Base-by-base conservation (phyloP, 2,888 invertebrate species). In the Parasteatoda lunata region DNA sequence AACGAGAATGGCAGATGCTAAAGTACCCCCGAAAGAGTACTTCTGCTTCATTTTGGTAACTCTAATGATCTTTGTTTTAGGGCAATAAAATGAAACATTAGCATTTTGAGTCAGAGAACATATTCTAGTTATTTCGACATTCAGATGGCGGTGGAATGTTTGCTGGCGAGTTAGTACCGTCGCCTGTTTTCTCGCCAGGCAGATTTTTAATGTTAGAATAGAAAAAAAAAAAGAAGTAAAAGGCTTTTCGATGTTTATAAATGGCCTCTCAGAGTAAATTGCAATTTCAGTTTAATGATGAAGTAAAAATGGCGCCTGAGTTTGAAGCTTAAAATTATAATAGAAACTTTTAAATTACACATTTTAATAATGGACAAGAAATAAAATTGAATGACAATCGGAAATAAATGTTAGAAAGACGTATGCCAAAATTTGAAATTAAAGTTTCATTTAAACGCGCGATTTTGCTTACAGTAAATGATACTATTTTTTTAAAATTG, bases 31-130 rank as follows among this genome's bases (percentile, higher is more conserved):
- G 54, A 54, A 75, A 81, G 81, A 75, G 81, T 69, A 75, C 75
- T 81, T 81, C 66, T 8, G 80, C 73, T 81, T 81, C 80, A 81
- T 81, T 49, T 54, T 69, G 59, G 68, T 59, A 68, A 54, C 59
- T 81, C 75, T 81, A 81, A 81, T 81, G 81, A 81, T 73, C 81
- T 81, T 81, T 81, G 81, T 81, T 69, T 81, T 68, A 49, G 81
- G 81, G 81, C 59, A 75, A 75, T 75, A 81, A 81, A 81, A 81
- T 68, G 75, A 64, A 49, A 45, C 81, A 81, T 81, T 81, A 81
- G 81, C 81, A 81, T 81, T 75, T 81, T 81, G 66, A 72, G 72
- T 66, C 65, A 69, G 54, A 5, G 69, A 69, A 47, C 15, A 47
- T 3, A 47, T 11, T 45, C 9, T 47, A 5, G 11, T 8, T 69